Conservation (phyloP, 2,888 invertebrate species). For the Rotaria socialis region DNA sequence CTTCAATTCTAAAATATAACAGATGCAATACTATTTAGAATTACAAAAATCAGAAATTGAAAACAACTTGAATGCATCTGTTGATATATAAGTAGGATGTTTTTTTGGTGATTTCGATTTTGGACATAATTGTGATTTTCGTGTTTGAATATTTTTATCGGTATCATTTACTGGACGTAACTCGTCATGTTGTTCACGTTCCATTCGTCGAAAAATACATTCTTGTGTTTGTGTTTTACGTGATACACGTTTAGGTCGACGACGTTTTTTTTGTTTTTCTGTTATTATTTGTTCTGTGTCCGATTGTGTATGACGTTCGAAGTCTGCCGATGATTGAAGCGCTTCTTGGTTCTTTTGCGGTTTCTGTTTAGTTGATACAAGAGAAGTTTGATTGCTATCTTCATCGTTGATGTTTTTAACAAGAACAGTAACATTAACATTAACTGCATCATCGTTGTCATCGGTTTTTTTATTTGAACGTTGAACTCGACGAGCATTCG, state of each 20-base stretch:
- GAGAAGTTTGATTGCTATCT: too few relatives aligned
- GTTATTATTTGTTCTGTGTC: background rate
- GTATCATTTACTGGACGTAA: background rate
- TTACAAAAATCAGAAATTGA: background rate
- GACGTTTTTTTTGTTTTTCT: background rate
- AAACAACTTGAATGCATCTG: background rate
- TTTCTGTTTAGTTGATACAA: too few relatives aligned
- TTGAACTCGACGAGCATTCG: background rate
- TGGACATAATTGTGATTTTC: background rate
- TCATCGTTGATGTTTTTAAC: background rate
- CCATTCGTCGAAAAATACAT: background rate
- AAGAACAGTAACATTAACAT: background rate
- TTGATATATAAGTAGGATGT: background rate
- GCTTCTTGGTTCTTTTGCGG: background rate
- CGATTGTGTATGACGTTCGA: background rate
- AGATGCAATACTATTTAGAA: background rate
- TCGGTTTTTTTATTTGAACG: background rate
- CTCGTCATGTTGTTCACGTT: background rate
- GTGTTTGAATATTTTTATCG: constrained; percentile 3
- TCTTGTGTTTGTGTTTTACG: constrained; percentile 34
- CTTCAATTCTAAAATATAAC: background rate
- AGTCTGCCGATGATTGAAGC: background rate
- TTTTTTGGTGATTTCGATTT: background rate
- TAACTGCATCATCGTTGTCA: background rate
- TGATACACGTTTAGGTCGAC: constrained; percentile 33